A percentile compares a stretch with the other conserved stretches of the same genome.
Evolutionary conservation across 1,140 invertebrate genomes (phyloP).

Genomic region (Plodia interpunctella): DNA sequence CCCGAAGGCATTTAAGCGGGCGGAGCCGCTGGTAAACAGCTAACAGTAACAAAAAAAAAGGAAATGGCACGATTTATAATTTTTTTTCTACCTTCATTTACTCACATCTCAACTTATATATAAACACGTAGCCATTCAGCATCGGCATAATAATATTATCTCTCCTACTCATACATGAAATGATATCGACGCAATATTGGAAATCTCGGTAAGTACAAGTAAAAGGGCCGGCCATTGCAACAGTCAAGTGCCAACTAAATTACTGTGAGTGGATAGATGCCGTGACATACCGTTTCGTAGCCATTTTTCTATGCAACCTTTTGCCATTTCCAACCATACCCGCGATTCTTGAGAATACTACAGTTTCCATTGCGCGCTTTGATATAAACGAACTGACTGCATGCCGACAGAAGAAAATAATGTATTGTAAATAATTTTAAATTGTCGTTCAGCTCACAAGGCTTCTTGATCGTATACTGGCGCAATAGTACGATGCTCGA

Average conservation of each 20-base stretch:
- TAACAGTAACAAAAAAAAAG: too few species aligned
- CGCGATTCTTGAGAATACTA: neutral
- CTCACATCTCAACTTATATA: too few species aligned
- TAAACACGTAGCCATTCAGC: too few species aligned
- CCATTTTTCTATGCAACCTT: conserved; percentile 37
- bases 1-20: too few species aligned
- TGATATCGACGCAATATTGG: neutral
- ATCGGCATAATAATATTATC: too few species aligned
- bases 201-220: conserved; percentile 12
- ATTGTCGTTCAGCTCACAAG: neutral
- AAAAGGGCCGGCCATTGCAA: conserved; percentile 34
- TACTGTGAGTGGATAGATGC: conserved; percentile 40
- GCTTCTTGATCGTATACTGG: conserved; percentile 27
- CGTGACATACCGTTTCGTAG: conserved; percentile 50
- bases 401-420: neutral
- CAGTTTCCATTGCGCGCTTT: conserved; percentile 25
- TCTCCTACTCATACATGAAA: too few species aligned
- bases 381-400: neutral
- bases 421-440: neutral
- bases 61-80: too few species aligned
- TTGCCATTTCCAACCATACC: neutral
- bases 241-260: conserved; percentile 32
- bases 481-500: conserved; percentile 43
- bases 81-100: too few species aligned
- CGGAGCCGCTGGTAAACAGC: too few species aligned